phyloP scores from a whole-genome alignment of 2,797 vertebrate genomes.

The Gymnopithys bicolor region DNA sequence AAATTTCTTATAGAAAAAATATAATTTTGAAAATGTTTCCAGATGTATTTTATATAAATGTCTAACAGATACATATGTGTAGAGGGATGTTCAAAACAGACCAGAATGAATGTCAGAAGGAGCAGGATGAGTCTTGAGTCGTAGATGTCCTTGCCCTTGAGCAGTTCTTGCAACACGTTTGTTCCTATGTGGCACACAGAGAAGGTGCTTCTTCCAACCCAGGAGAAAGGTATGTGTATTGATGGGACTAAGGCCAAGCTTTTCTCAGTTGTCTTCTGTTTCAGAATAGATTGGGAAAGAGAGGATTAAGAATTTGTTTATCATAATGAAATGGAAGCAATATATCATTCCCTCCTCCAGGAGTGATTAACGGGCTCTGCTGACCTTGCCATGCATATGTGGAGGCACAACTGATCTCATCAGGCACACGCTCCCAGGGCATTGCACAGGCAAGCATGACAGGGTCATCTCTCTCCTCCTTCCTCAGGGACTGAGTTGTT shows the following conservation, averaged over 20 bases:
- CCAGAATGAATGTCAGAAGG: not conserved
- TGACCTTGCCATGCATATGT: not conserved
- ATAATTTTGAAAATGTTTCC: not conserved
- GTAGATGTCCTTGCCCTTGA: not conserved
- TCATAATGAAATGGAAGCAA: not conserved
- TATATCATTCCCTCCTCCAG: not conserved
- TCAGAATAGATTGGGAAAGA: not conserved
- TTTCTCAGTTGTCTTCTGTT: not conserved
- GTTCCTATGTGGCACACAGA: accelerated
- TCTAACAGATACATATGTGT: not conserved
- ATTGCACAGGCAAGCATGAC: not conserved
- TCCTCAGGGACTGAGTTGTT: not conserved
- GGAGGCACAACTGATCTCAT: not conserved
- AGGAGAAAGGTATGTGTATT: not conserved
- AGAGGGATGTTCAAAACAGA: not conserved
- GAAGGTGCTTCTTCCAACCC: not conserved
- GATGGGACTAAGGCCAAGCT: not conserved
- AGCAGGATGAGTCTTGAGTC: not conserved
- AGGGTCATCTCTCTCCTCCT: not conserved
- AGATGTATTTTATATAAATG: not conserved
- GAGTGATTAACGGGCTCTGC: not conserved
- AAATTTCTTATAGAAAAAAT: not conserved
- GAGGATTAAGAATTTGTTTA: not conserved
- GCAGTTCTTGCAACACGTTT: not conserved
- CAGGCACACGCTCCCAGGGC: not conserved